These are phyloP conservation scores for Eumeta japonica DNA, from an alignment of 1,140 invertebrate species.

Conservation along the genomic window DNA sequence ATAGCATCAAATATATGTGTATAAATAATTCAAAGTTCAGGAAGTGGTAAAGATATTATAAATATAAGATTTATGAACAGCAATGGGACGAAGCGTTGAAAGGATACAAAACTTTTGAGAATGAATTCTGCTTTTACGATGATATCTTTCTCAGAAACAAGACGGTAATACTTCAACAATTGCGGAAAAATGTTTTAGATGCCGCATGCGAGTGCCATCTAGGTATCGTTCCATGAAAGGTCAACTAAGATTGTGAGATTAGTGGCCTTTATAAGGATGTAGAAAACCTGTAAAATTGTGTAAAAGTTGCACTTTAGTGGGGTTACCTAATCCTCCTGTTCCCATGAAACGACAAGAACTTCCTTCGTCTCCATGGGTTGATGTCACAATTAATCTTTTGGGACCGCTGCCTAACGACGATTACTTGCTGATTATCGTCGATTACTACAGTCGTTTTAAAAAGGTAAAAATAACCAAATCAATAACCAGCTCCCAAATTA, in stretches of 20 bases:
- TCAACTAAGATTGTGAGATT: constrained; percentile 51
- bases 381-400: constrained; percentile 20
- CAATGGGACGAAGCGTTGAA: constrained; percentile 11
- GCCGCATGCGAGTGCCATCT: constrained; percentile 52
- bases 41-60: constrained; percentile 11
- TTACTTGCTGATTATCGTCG: constrained; percentile 17
- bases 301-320: constrained; percentile 34
- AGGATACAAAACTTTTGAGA: constrained; percentile 1
- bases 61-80: constrained; percentile 9
- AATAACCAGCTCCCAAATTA: constrained; percentile 14
- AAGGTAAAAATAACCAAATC: constrained; percentile 17
- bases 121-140: constrained; percentile 13
- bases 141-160: constrained; percentile 13
- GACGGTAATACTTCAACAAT: constrained; percentile 22
- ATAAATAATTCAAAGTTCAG: constrained; percentile 9
- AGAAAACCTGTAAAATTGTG: constrained; percentile 46
- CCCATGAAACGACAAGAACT: constrained; percentile 21
- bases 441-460: constrained; percentile 9
- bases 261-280: constrained; percentile 58
- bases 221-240: constrained; percentile 59
- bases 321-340: constrained; percentile 14
- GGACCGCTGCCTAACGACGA: constrained; percentile 21
- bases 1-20: constrained; percentile 7
- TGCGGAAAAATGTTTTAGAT: constrained; percentile 20
- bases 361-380: constrained; percentile 17